phyloP scores from a whole-genome alignment of 2,797 vertebrate species.

The Anomalospiza imberbis region DNA sequence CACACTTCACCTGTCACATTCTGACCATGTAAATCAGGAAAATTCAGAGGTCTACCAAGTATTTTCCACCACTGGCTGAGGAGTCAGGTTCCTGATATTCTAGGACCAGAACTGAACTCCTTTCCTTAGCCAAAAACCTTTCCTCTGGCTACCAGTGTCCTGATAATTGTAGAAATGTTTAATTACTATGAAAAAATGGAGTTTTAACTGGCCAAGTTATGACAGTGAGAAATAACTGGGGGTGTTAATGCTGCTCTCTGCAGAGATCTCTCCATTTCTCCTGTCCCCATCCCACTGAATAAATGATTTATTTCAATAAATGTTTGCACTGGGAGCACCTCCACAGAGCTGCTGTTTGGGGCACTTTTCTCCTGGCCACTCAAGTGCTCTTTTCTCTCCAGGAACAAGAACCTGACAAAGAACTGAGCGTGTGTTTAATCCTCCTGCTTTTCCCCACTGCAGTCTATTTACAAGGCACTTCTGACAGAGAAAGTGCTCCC shows the following conservation, averaged over 20 bases:
- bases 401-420: neutral
- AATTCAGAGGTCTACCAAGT: neutral
- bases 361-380: neutral
- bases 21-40: neutral
- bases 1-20: neutral
- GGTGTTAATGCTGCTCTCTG: neutral
- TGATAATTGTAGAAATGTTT: neutral
- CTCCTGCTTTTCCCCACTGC: neutral
- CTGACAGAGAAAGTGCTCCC: neutral
- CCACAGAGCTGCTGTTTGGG: neutral
- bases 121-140: neutral
- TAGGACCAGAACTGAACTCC: neutral
- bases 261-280: neutral
- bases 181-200: neutral
- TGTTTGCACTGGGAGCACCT: neutral
- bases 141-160: neutral
- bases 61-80: neutral
- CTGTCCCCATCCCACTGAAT: neutral
- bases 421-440: neutral
- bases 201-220: neutral
- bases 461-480: neutral
- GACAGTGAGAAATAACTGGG: neutral
- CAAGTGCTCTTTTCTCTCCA: neutral
- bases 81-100: neutral
- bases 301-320: neutral